A percentile compares a stretch with the other conserved stretches of the same genome.
These are phyloP conservation scores for Rhynchophorus ferrugineus DNA, from an alignment of 1,140 invertebrate genomes.

Conservation along the genomic window DNA sequence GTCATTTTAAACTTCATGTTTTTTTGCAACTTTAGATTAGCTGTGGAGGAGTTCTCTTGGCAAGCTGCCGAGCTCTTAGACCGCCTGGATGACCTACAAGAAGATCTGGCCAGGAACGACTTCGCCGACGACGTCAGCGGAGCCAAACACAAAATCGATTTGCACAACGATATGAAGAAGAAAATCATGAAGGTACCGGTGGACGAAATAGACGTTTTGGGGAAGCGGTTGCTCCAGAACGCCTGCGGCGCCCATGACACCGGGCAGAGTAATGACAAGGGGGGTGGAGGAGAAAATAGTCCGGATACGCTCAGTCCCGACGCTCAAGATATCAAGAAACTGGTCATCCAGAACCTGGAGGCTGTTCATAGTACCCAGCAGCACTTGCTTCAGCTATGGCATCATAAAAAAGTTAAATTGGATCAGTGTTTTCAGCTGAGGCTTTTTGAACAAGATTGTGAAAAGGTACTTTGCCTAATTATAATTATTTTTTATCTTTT, in stretches of 20 bases:
- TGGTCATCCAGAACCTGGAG: constrained; percentile 71
- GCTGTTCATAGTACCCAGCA: constrained; percentile 80
- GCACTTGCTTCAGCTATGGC: constrained; percentile 88
- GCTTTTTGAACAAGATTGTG: constrained; percentile 94
- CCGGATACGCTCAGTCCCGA: constrained; percentile 33
- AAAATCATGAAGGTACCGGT: constrained; percentile 89
- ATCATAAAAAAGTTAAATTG: constrained; percentile 84
- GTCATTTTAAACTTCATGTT: background rate
- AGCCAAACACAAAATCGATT: constrained; percentile 83
- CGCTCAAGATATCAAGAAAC: constrained; percentile 41
- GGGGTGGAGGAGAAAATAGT: constrained; percentile 40
- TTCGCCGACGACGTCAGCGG: constrained; percentile 87
- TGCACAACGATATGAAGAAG: constrained; percentile 91
- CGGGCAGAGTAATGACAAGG: constrained; percentile 39
- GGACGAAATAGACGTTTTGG: constrained; percentile 77
- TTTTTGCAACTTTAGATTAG: constrained; percentile 50
- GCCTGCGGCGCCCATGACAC: constrained; percentile 35
- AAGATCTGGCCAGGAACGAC: constrained; percentile 83
- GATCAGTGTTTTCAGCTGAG: constrained; percentile 93
- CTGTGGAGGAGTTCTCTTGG: constrained; percentile 92
- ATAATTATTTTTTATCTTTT: no score
- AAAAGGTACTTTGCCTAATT: no score
- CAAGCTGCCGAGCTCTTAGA: constrained; percentile 87
- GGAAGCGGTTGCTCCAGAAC: constrained; percentile 47
- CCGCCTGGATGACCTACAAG: constrained; percentile 82